phyloP scores from a whole-genome alignment of 2,888 invertebrate species.

The Protodeltote pygarga region DNA sequence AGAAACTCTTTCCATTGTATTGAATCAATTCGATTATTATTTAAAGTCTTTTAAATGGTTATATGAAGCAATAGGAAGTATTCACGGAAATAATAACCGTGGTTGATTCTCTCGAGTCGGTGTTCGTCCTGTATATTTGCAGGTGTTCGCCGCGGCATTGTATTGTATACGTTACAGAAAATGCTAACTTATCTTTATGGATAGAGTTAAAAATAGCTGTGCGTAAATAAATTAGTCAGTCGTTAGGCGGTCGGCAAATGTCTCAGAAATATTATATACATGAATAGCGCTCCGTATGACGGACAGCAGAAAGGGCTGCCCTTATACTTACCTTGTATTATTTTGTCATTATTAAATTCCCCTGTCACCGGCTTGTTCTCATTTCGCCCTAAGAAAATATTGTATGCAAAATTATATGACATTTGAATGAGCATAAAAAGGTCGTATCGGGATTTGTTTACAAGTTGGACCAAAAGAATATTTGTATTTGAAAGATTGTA shows the following conservation, averaged over 20 bases:
- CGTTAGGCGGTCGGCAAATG: constrained; percentile 81
- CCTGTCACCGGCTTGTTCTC: constrained; percentile 81
- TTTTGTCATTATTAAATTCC: constrained; percentile 88
- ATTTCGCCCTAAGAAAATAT: constrained; percentile 84
- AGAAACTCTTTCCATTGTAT: constrained; percentile 80
- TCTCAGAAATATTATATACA: constrained; percentile 84
- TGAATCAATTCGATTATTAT: constrained; percentile 82
- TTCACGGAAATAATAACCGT: constrained; percentile 51
- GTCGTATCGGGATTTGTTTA: constrained; percentile 76
- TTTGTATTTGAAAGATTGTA: constrained; percentile 54
- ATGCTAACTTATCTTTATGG: constrained; percentile 33
- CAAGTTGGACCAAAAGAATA: constrained; percentile 59
- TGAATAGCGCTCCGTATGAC: constrained; percentile 84
- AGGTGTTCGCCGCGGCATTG: constrained; percentile 28
- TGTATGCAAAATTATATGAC: constrained; percentile 87
- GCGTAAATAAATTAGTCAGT: constrained; percentile 78
- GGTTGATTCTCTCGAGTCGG: constrained; percentile 5
- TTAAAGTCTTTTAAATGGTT: constrained; percentile 70
- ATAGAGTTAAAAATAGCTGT: constrained; percentile 49
- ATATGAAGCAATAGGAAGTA: constrained; percentile 59
- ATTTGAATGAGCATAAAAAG: constrained; percentile 84
- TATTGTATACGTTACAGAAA: constrained; percentile 20
- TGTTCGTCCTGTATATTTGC: constrained; percentile 20
- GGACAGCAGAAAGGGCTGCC: constrained; percentile 86
- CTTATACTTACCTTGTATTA: constrained; percentile 85